These are phyloP conservation scores for Palythoa grandiflora DNA, from an alignment of 92 coral and sea anemone species.

Conservation along the genomic window DNA sequence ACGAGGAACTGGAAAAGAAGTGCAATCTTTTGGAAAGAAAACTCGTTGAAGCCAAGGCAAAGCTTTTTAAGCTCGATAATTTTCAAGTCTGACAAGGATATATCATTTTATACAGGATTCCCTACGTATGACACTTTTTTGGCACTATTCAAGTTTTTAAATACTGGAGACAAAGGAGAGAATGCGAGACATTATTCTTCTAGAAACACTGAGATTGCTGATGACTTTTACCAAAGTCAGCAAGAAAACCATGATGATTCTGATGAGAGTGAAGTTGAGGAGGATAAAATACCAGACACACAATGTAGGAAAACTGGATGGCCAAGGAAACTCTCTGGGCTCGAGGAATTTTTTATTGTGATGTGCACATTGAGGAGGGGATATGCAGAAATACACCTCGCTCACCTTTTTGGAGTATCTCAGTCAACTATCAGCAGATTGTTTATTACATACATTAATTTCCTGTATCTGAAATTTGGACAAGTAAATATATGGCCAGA, in stretches of 20 bases:
- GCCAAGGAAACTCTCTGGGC: slow-evolving; percentile 41
- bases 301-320: slow-evolving; percentile 29
- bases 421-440: slow-evolving; percentile 56
- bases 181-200: slow-evolving; percentile 33
- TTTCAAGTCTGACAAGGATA: not conserved
- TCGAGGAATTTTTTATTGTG: slow-evolving; percentile 57
- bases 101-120: slow-evolving; percentile 2
- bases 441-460: slow-evolving; percentile 56
- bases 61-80: slow-evolving; percentile 2
- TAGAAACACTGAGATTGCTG: not conserved
- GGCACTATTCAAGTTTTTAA: slow-evolving; percentile 36
- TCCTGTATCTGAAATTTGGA: slow-evolving; percentile 56
- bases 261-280: not conserved
- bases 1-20: slow-evolving; percentile 14
- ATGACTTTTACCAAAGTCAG: not conserved
- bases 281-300: slow-evolving; percentile 8
- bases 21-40: slow-evolving; percentile 2
- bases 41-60: not conserved
- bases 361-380: slow-evolving; percentile 63
- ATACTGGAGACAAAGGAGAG: slow-evolving; percentile 47
- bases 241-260: slow-evolving; percentile 7
- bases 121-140: not conserved
- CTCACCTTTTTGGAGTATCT: slow-evolving; percentile 57
- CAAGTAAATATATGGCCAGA: slow-evolving; percentile 56
- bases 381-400: slow-evolving; percentile 44